Conservation (phyloP, 2,888 invertebrate genomes). For the Ypsolopha sequella region DNA sequence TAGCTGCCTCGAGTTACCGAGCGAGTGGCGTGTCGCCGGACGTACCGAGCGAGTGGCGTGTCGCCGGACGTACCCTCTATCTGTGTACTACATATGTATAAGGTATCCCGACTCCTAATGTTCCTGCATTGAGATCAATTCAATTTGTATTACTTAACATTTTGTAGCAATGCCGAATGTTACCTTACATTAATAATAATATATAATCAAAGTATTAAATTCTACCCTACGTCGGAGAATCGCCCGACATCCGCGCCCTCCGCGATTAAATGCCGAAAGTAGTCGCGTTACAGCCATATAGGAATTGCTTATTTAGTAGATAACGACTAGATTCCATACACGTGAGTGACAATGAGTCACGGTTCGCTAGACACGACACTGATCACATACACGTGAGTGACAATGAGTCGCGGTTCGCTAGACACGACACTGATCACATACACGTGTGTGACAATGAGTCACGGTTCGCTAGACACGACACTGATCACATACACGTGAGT, state of each 20-base stretch:
- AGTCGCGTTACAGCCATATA: neutral
- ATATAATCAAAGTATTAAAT: neutral
- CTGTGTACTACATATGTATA: neutral
- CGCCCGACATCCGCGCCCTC: neutral
- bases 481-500: constrained; percentile 3
- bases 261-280: too few relatives aligned
- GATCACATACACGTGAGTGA: neutral
- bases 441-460: neutral
- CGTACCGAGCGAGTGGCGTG: neutral
- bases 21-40: too few relatives aligned
- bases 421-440: constrained; percentile 1
- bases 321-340: constrained; percentile 7
- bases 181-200: neutral
- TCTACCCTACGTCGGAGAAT: neutral
- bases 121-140: neutral
- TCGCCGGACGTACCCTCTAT: neutral
- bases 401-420: neutral
- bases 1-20: neutral
- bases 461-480: neutral
- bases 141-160: neutral
- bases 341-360: neutral
- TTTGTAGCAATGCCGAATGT: neutral
- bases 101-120: neutral
- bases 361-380: neutral
- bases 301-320: constrained; percentile 5